Evolutionary conservation across 2,888 invertebrate genomes (phyloP), one percentile per base, ranked within the genome.

Genomic region (Parnassius orleans): DNA sequence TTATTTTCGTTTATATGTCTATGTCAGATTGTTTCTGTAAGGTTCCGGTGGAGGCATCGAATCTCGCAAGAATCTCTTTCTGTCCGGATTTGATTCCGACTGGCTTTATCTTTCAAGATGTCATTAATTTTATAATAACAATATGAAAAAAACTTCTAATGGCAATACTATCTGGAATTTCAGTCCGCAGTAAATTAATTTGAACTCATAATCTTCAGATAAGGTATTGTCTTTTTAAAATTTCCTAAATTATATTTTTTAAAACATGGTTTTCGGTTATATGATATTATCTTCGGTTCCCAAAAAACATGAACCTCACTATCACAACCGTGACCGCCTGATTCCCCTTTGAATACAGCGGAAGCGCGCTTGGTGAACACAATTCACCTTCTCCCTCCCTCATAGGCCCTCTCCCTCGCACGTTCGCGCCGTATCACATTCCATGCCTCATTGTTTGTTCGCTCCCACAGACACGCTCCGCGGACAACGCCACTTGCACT

Each of bases 391-490:
- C 59, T 41, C 59, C 12, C 15, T 53, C 44, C 3, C 24, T 7
- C 47, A 9, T 14, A 14, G 14, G 57, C 51, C 1, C 12, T 63
- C 63, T 61, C 63, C 65, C 69, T 60, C 57, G 57, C 63, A 47
- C 59, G 47, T 10, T 12, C 9, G 57, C 61, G 70, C 73, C 75
- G 77, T 82, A 79, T 81, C 79, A 76, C 87, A 90, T 90, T 90
- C 90, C 90, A 74, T 78, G 72, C 78, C 68, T 77, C 81, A 85
- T 86, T 87, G 87, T 85, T 82, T 73, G 80, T 64, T 71, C 75
- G 81, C 82, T 87, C 87, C 86, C 87, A 87, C 78, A 79, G 85
- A 77, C 81, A 81, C 81, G 87, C 78, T 83, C 71, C 69, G 75
- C 69, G 70, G 78, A 72, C 69, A 70, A 74, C 66, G 46, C 59